Percentiles rank a stretch among this genome's conserved stretches.
Evolutionary conservation across 2,113 vertebrate genomes (phyloP).

Genomic region (Phalacrocorax brasilianus): DNA sequence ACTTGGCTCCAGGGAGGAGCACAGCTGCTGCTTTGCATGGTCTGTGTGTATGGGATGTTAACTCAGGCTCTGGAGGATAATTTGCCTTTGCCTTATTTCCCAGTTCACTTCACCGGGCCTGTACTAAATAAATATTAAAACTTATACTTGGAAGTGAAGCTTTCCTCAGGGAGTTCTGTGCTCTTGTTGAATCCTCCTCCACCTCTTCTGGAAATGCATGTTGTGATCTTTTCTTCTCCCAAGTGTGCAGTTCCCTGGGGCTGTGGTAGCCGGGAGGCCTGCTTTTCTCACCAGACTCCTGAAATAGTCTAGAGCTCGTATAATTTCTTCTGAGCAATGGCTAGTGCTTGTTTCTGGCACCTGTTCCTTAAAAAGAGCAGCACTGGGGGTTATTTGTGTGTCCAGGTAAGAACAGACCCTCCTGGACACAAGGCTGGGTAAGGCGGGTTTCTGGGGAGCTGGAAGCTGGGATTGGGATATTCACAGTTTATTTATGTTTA

Average conservation of each 20-base stretch:
- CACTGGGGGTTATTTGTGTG: neutral
- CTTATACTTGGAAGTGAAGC: neutral
- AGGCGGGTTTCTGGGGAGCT: neutral
- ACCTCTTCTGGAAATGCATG: neutral
- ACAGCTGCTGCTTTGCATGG: neutral
- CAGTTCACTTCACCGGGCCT: neutral
- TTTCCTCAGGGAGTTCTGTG: slow-evolving; percentile 37
- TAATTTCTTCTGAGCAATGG: neutral
- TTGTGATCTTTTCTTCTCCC: neutral
- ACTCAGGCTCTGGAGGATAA: slow-evolving; percentile 45
- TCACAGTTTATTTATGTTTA: neutral
- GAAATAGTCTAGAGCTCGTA: neutral
- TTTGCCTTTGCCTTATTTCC: slow-evolving; percentile 21
- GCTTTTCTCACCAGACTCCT: neutral
- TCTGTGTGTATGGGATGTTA: neutral
- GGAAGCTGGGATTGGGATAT: neutral
- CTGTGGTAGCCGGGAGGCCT: neutral
- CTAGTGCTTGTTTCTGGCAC: neutral
- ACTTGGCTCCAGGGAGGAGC: neutral
- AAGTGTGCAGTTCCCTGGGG: neutral
- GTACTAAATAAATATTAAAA: slow-evolving; percentile 65
- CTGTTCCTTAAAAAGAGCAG: neutral
- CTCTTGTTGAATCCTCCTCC: slow-evolving; percentile 28
- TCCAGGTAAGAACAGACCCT: neutral
- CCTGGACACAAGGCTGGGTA: neutral